These are phyloP conservation scores for Gallinago nigripennis DNA, from an alignment of 2,797 vertebrate species.

Conservation along the genomic window DNA sequence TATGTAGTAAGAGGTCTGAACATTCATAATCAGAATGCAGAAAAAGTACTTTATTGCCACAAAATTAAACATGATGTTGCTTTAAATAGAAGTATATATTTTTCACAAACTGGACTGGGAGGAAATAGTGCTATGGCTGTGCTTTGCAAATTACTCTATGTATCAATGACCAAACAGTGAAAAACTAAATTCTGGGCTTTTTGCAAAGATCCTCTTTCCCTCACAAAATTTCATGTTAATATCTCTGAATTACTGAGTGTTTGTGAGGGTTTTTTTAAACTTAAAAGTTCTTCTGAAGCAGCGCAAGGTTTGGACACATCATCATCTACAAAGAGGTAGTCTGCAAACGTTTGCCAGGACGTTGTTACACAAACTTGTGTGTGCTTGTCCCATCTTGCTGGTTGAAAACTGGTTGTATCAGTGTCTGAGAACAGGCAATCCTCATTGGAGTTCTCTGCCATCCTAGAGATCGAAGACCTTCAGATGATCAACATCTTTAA, in stretches of 20 bases:
- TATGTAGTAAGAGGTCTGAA: slow-evolving; percentile 13
- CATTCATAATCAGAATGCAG: slow-evolving; percentile 4
- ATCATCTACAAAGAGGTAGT: background rate
- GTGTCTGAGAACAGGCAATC: background rate
- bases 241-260: background rate
- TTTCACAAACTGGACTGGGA: background rate
- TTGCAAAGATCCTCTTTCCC: background rate
- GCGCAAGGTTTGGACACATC: background rate
- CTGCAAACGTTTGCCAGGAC: background rate
- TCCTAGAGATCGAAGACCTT: background rate
- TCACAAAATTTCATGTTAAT: slow-evolving; percentile 5
- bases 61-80: slow-evolving; percentile 33
- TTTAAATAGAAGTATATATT: slow-evolving; percentile 35
- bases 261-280: background rate
- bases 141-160: background rate
- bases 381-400: background rate
- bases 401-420: background rate
- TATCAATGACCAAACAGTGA: background rate
- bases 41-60: background rate
- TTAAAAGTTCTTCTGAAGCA: background rate
- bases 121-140: background rate
- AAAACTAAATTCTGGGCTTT: background rate
- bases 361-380: background rate
- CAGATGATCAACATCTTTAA: background rate
- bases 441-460: background rate